Base-by-base conservation (phyloP, 2,888 invertebrate genomes). In the Nezara viridula region DNA sequence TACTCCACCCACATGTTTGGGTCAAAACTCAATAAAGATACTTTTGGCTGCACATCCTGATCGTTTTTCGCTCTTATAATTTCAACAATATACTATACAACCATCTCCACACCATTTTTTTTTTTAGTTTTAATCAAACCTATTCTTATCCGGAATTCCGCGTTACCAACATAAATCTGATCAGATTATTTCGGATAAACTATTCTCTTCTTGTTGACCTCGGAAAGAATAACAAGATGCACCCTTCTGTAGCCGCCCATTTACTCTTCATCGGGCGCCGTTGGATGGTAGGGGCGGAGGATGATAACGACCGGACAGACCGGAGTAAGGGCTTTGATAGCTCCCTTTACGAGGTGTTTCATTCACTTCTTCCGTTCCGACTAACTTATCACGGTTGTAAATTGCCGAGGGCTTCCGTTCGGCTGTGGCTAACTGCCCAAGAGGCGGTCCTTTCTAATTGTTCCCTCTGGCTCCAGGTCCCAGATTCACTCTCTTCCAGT, bases 321-420 rank as follows among this genome's bases (percentile, higher is more conserved):
- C 16, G 27, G 27, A 32, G 32, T 32, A 66, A 32, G 66, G 32
- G 1, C 27, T 66, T 32, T 32, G 32, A 66, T 32, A 9, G 32
- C 32, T 5, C 19, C 66, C 66, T 66, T 66, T 66, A 66, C 66
- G 66, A 66, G 66, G 66, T 66, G 19, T 66, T 66, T 66, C 66
- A 66, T 66, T 32, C 66, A 66, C 66, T 66, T 32, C 32, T 66
- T 66, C 66, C 66, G 66, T 66, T 66, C 32, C 66, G 66, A 66
- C 66, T 66, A 66, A 66, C 66, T 66, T 66, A 66, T 66, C 32
- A 32, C 66, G 19, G 66, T 27, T 66, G 66, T 66, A 66, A 32
- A 66, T 66, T 66, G 66, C 66, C 27, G 3, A 6, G 6, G 32
- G 32, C 32, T 37, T 66, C 66, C 66, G 66, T 32, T 32, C 66